A percentile compares a stretch with the other conserved stretches of the same genome.
These are phyloP conservation scores for Lepus townsendii DNA, from an alignment of 2,797 vertebrate species.

Conservation along the genomic window DNA sequence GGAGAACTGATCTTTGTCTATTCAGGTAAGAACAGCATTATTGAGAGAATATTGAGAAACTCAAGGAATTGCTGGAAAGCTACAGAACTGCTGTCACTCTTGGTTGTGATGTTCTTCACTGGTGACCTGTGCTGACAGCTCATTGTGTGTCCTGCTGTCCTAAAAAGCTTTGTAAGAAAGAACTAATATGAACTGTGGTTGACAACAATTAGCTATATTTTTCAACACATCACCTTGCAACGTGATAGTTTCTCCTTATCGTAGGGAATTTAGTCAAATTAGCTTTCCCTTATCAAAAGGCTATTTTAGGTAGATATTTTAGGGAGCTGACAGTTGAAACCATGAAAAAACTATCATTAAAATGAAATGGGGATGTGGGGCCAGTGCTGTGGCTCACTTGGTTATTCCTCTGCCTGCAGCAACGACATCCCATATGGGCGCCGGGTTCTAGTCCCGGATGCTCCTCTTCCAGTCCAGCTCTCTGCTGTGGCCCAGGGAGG, in stretches of 20 bases:
- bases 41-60: not conserved
- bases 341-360: not conserved
- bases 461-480: no score
- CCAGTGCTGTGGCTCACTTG: no score
- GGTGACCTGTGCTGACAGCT: not conserved
- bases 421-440: no score
- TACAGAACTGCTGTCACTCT: not conserved
- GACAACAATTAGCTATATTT: no score
- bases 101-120: not conserved
- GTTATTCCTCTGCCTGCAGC: no score
- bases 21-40: not conserved
- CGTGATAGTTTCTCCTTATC: not conserved
- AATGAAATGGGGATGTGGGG: not conserved
- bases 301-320: not conserved
- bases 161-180: not conserved
- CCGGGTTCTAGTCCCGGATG: no score
- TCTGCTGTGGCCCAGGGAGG: no score
- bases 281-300: slow-evolving; percentile 5
- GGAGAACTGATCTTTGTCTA: not conserved
- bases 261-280: not conserved
- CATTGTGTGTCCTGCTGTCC: not conserved
- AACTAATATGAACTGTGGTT: no score
- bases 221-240: no score
- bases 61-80: not conserved
- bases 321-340: not conserved